Evolutionary conservation across 37 sponge, comb jelly and placozoan species (phyloP).

Genomic region (Ianthella basta): DNA sequence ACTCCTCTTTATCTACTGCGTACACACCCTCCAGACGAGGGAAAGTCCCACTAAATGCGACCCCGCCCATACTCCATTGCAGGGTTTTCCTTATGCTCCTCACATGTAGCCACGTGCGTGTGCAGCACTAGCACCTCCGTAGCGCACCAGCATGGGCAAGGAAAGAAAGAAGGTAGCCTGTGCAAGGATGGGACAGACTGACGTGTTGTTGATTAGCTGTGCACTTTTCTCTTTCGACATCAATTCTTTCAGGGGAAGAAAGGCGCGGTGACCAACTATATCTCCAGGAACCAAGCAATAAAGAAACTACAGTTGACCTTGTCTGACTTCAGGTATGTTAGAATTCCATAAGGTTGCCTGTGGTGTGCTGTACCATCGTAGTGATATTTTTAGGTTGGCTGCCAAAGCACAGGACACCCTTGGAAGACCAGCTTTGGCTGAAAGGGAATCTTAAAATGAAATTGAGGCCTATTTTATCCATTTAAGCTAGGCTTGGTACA

Average conservation of each 20-base stretch:
- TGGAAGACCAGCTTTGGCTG: too few relatives aligned
- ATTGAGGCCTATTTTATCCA: too few relatives aligned
- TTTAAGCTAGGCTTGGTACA: too few relatives aligned
- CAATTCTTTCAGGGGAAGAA: slow-evolving; percentile 74
- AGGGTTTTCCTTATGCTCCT: background rate
- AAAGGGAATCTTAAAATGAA: too few relatives aligned
- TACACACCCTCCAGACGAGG: too few relatives aligned
- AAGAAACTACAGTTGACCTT: slow-evolving; percentile 91
- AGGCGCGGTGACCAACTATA: slow-evolving; percentile 90
- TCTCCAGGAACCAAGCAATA: slow-evolving; percentile 89
- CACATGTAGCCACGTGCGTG: background rate
- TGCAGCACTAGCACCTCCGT: background rate
- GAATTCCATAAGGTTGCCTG: too few relatives aligned
- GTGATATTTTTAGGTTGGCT: too few relatives aligned
- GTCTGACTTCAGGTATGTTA: slow-evolving; percentile 83
- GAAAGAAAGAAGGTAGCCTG: slow-evolving; percentile 1
- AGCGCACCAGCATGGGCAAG: background rate
- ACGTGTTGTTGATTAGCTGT: background rate
- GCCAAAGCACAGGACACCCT: too few relatives aligned
- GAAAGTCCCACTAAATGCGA: too few relatives aligned
- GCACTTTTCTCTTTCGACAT: background rate
- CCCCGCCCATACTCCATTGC: background rate
- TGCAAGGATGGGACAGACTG: background rate
- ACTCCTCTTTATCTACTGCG: background rate
- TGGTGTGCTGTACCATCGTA: too few relatives aligned